Percentiles rank a stretch among this genome's conserved stretches.
These are phyloP conservation scores for Scytalopus superciliaris DNA, from an alignment of 2,113 vertebrate species.

Conservation along the genomic window DNA sequence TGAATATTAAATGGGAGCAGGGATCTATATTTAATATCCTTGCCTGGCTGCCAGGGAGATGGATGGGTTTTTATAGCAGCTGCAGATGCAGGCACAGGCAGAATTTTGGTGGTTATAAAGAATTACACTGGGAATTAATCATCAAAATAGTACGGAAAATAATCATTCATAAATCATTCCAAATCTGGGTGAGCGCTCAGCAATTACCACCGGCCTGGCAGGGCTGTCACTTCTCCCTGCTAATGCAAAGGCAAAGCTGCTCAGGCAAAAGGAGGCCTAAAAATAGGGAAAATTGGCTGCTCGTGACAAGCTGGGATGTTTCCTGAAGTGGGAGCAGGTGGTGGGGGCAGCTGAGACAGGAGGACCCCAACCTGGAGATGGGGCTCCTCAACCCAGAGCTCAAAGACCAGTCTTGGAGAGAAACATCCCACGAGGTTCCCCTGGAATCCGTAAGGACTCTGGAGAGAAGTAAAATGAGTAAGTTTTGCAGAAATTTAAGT, in stretches of 20 bases:
- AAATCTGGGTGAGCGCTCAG: neutral
- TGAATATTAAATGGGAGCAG: constrained; percentile 50
- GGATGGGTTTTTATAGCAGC: neutral
- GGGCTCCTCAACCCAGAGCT: neutral
- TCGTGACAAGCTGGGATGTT: neutral
- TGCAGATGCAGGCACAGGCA: constrained; percentile 1
- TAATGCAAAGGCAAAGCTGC: neutral
- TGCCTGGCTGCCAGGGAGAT: neutral
- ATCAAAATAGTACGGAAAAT: neutral
- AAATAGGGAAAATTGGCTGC: neutral
- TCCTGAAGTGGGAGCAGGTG: neutral
- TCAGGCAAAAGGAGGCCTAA: neutral
- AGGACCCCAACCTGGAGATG: neutral
- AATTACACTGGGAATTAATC: constrained; percentile 16
- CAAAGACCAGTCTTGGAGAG: neutral
- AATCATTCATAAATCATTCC: neutral
- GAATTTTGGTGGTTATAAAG: neutral
- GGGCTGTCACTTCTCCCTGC: neutral
- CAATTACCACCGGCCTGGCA: neutral
- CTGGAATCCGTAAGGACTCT: neutral
- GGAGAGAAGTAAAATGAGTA: rapidly evolving
- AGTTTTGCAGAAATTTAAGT: neutral
- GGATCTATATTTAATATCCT: constrained; percentile 49
- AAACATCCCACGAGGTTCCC: rapidly evolving
- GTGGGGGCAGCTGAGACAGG: rapidly evolving